A percentile compares a stretch with the other conserved stretches of the same genome.
These are phyloP conservation scores for Phrixothrix hirtus DNA, from an alignment of 2,888 invertebrate genomes.

Conservation along the genomic window DNA sequence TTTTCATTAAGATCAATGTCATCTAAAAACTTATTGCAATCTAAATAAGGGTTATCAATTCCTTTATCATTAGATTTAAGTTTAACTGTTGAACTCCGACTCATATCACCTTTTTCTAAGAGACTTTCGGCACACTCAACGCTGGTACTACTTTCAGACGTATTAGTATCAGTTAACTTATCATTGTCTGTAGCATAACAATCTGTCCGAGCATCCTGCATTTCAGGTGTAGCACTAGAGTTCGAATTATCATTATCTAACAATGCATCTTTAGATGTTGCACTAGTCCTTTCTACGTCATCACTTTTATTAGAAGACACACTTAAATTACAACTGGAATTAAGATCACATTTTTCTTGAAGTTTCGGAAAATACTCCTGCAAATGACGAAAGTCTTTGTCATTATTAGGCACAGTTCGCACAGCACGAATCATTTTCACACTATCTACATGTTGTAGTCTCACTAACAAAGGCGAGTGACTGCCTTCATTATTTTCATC, in stretches of 20 bases:
- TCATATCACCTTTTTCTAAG: constrained; percentile 32
- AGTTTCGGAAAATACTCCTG: constrained; percentile 28
- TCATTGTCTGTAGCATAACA: constrained; percentile 51
- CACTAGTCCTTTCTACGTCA: constrained; percentile 67
- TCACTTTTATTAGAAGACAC: constrained; percentile 48
- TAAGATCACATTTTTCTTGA: constrained; percentile 32
- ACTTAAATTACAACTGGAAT: constrained; percentile 28
- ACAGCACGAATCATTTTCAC: constrained; percentile 53
- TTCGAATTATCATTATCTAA: constrained; percentile 66
- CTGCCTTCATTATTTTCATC: constrained; percentile 73
- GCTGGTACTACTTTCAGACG: constrained; percentile 51
- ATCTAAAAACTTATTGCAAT: constrained; percentile 37
- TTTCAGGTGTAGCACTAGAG: constrained; percentile 64
- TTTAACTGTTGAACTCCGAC: constrained; percentile 33
- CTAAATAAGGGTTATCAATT: constrained; percentile 30
- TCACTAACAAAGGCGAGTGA: constrained; percentile 68
- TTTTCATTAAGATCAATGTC: constrained; percentile 56
- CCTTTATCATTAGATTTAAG: constrained; percentile 29
- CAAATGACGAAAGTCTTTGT: constrained; percentile 32
- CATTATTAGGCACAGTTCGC: constrained; percentile 28
- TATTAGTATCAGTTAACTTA: constrained; percentile 49
- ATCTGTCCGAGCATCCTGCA: constrained; percentile 54
- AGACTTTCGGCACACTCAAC: constrained; percentile 47
- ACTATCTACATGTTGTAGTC: constrained; percentile 53
- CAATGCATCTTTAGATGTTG: constrained; percentile 72